These are phyloP conservation scores for Harpegnathos saltator DNA, from an alignment of 1,140 invertebrate species.

Conservation along the genomic window DNA sequence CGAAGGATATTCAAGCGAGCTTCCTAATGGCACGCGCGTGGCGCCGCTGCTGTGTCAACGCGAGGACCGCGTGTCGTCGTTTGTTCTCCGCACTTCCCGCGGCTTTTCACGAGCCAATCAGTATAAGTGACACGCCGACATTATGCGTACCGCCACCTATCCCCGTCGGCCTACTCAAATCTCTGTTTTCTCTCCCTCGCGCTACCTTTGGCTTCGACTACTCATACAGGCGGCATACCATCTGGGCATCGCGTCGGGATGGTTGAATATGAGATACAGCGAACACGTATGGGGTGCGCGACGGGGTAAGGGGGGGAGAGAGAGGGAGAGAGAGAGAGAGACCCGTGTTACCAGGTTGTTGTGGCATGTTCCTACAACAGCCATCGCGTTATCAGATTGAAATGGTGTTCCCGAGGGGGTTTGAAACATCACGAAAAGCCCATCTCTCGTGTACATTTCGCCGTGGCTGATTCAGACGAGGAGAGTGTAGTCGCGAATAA, in stretches of 20 bases:
- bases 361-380: conserved; percentile 71
- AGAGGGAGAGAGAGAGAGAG: conserved; percentile 42
- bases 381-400: conserved; percentile 77
- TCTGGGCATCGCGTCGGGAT: conserved; percentile 54
- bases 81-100: conserved; percentile 60
- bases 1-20: too few relatives aligned
- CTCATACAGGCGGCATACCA: conserved; percentile 61
- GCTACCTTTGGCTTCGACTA: conserved; percentile 34
- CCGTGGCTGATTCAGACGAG: conserved; percentile 21
- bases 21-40: not conserved
- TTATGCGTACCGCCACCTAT: conserved; percentile 39
- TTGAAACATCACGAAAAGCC: conserved; percentile 60
- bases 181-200: conserved; percentile 2
- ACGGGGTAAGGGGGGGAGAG: conserved; percentile 37
- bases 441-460: conserved; percentile 33
- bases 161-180: not conserved
- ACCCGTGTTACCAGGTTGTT: conserved; percentile 71
- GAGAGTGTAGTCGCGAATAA: conserved; percentile 10
- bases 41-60: not conserved
- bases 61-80: conserved; percentile 46
- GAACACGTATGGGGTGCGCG: conserved; percentile 44
- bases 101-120: conserved; percentile 72
- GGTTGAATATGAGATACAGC: conserved; percentile 58
- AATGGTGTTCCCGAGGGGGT: conserved; percentile 63
- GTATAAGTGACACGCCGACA: conserved; percentile 74